Percentiles rank a stretch among this genome's conserved stretches.
phyloP scores from a whole-genome alignment of 2,113 vertebrate genomes.

The Leucosticte australis region DNA sequence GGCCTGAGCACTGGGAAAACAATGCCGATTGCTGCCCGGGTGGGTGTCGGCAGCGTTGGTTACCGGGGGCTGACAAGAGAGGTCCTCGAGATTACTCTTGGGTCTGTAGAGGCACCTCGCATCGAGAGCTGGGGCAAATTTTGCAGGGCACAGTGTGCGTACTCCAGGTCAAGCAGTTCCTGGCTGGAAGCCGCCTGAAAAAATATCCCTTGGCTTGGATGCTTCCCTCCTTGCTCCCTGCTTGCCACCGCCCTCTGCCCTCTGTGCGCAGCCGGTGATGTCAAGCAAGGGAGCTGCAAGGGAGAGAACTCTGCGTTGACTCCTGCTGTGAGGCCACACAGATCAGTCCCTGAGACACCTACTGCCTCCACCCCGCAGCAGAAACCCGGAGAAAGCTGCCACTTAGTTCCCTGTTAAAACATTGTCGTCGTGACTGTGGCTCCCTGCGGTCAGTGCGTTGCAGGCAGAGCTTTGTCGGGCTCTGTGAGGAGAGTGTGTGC shows the following conservation, averaged over 20 bases:
- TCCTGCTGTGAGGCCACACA: neutral
- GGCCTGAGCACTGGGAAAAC: neutral
- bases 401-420: neutral
- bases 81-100: neutral
- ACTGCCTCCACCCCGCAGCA: neutral
- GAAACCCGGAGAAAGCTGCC: neutral
- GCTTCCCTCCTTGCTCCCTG: neutral
- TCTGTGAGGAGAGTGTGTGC: neutral
- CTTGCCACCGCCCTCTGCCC: neutral
- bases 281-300: neutral
- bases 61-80: neutral
- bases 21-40: neutral
- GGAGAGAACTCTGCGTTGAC: neutral
- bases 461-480: neutral
- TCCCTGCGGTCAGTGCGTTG: too few relatives aligned
- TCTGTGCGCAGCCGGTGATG: rapidly evolving
- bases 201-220: neutral
- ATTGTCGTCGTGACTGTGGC: rapidly evolving
- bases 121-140: neutral
- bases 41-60: neutral
- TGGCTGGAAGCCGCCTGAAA: neutral
- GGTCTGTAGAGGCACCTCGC: neutral
- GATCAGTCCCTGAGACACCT: neutral
- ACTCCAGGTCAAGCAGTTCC: neutral
- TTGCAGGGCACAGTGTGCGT: rapidly evolving